Evolutionary conservation across 1,140 invertebrate species (phyloP).

Genomic region (Berghia stephanieae): DNA sequence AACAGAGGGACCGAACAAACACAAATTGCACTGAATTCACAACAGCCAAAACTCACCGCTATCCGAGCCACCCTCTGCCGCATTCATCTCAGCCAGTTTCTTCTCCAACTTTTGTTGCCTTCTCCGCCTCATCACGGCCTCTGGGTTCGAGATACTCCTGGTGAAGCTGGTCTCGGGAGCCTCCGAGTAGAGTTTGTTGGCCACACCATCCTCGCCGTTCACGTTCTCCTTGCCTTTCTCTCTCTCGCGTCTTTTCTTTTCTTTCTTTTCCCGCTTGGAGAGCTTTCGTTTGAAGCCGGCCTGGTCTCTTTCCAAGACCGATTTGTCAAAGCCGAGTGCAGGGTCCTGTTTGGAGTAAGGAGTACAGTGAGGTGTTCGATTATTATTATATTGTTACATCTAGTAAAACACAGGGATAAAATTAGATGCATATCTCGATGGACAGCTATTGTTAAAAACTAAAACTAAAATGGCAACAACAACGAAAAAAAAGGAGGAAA

Average conservation of each 20-base stretch:
- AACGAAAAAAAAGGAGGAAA: not conserved
- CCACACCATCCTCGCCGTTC: slow-evolving; percentile 48
- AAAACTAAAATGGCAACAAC: too few species aligned
- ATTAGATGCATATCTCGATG: too few species aligned
- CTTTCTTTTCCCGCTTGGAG: slow-evolving; percentile 98
- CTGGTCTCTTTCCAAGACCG: slow-evolving; percentile 24
- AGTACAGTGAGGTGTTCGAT: too few species aligned
- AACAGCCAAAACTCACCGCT: slow-evolving; percentile 74
- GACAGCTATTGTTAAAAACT: too few species aligned
- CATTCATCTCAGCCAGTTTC: slow-evolving; percentile 95
- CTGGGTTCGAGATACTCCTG: slow-evolving; percentile 97
- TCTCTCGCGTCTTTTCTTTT: slow-evolving; percentile 97
- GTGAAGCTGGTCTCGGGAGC: slow-evolving; percentile 95
- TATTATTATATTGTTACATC: too few species aligned
- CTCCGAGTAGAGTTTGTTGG: slow-evolving; percentile 72
- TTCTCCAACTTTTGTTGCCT: slow-evolving; percentile 97
- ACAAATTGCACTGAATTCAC: too few species aligned
- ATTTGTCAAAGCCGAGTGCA: slow-evolving; percentile 26
- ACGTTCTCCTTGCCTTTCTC: slow-evolving; percentile 72
- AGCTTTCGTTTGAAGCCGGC: slow-evolving; percentile 83
- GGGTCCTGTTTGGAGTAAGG: too few species aligned
- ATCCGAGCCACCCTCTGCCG: slow-evolving; percentile 76
- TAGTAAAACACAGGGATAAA: too few species aligned
- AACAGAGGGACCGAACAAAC: too few species aligned
- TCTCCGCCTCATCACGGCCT: slow-evolving; percentile 96